These are phyloP conservation scores for Salpingus planirostris DNA, from an alignment of 2,888 invertebrate genomes.

Conservation along the genomic window DNA sequence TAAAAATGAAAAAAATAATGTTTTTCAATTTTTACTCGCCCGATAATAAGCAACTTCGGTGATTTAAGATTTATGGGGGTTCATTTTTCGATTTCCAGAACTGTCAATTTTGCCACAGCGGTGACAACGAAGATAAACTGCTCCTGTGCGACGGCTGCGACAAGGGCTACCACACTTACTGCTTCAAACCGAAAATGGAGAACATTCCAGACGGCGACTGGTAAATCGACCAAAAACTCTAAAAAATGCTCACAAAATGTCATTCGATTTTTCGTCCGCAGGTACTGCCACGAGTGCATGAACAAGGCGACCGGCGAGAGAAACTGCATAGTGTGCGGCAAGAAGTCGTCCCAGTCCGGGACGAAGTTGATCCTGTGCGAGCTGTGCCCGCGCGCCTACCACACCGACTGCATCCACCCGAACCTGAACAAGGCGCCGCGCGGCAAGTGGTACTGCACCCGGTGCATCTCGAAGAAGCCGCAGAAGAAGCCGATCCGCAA, in stretches of 20 bases:
- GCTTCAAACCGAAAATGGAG: conserved; percentile 95
- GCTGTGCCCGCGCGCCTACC: conserved; percentile 83
- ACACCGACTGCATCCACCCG: conserved; percentile 88
- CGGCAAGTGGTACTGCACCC: conserved; percentile 63
- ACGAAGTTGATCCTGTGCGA: conserved; percentile 74
- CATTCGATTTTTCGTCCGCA: conserved; percentile 36
- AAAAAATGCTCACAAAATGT: neutral
- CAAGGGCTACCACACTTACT: conserved; percentile 97
- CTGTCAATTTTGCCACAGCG: conserved; percentile 94
- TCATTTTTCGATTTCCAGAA: conserved; percentile 76
- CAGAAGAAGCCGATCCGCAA: conserved; percentile 52
- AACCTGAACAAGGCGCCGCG: conserved; percentile 62
- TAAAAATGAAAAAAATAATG: too few species aligned
- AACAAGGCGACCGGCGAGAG: conserved; percentile 88
- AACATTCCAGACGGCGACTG: conserved; percentile 97
- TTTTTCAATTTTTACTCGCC: too few species aligned
- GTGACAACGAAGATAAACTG: conserved; percentile 92
- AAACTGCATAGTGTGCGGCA: conserved; percentile 91
- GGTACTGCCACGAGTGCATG: conserved; percentile 94
- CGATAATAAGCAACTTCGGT: too few species aligned
- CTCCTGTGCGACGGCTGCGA: conserved; percentile 96
- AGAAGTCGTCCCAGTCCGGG: conserved; percentile 46
- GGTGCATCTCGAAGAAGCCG: conserved; percentile 78
- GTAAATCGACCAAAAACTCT: conserved; percentile 46
- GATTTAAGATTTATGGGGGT: too few species aligned